Conservation (phyloP, 2,113 vertebrate species). For the Scytalopus superciliaris region DNA sequence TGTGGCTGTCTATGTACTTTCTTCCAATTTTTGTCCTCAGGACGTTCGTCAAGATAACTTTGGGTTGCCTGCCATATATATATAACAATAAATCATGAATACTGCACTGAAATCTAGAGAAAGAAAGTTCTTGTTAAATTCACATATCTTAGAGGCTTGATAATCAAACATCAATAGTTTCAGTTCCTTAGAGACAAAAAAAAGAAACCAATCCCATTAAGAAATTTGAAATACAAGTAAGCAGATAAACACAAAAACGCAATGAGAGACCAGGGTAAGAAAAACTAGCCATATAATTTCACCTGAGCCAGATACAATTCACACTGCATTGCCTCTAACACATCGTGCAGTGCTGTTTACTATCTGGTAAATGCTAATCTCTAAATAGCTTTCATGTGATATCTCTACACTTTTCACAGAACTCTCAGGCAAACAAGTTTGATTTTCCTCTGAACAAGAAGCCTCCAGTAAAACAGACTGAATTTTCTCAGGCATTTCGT, state of each 20-base stretch:
- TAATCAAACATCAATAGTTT: neutral
- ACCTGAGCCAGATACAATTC: neutral
- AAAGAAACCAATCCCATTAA: neutral
- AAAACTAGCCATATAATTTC: neutral
- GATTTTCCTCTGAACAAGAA: conserved; percentile 38
- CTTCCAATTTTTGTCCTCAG: conserved; percentile 80
- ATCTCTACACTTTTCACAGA: neutral
- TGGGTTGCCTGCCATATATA: conserved; percentile 79
- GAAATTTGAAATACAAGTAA: neutral
- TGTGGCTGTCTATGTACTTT: conserved; percentile 73
- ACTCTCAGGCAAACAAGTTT: neutral
- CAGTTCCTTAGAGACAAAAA: neutral
- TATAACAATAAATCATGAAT: conserved; percentile 72
- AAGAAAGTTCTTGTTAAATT: conserved; percentile 28
- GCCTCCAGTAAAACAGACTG: neutral
- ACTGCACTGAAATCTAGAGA: conserved; percentile 48
- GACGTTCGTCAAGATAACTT: conserved; percentile 80
- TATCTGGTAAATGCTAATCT: neutral
- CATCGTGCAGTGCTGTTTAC: neutral
- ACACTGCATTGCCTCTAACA: neutral
- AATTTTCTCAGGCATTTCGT: neutral
- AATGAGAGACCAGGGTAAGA: neutral
- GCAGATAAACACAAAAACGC: neutral
- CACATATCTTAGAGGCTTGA: neutral
- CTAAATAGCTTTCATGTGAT: neutral